phyloP scores from a whole-genome alignment of 37 sponge, comb jelly and placozoan genomes.

The Theonella swinhoei region DNA sequence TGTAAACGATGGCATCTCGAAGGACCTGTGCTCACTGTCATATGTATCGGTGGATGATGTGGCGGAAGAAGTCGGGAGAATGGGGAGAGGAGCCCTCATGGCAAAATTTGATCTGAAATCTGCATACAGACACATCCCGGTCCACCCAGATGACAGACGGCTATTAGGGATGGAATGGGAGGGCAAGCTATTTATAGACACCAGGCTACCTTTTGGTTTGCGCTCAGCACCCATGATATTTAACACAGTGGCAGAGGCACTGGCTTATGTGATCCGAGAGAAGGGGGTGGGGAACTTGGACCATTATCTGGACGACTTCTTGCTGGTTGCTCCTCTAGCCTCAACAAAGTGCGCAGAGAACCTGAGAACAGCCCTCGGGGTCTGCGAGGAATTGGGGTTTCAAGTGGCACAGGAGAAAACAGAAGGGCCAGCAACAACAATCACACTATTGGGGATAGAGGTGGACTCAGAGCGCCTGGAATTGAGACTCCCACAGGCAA shows the following conservation, averaged over 20 bases:
- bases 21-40: conserved; percentile 16
- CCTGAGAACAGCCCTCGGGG: neutral
- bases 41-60: conserved; percentile 10
- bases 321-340: neutral
- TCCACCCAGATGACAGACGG: conserved; percentile 27
- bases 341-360: neutral
- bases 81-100: conserved; percentile 1
- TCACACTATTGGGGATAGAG: conserved; percentile 14
- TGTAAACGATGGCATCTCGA: conserved; percentile 14
- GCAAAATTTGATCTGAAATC: conserved; percentile 34
- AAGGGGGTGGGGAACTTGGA: neutral
- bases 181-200: conserved; percentile 2
- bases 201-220: conserved; percentile 34
- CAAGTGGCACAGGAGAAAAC: conserved; percentile 21
- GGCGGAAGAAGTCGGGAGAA: neutral
- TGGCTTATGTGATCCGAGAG: neutral
- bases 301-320: conserved; percentile 43
- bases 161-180: conserved; percentile 22
- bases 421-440: conserved; percentile 7
- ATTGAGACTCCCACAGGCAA: neutral
- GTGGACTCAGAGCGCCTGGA: neutral
- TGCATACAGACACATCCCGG: conserved; percentile 43
- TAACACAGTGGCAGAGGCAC: conserved; percentile 24
- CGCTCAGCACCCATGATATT: conserved; percentile 26
- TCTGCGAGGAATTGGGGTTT: neutral